These are phyloP conservation scores for Theocolax elegans DNA, from an alignment of 1,140 invertebrate genomes.

Conservation along the genomic window DNA sequence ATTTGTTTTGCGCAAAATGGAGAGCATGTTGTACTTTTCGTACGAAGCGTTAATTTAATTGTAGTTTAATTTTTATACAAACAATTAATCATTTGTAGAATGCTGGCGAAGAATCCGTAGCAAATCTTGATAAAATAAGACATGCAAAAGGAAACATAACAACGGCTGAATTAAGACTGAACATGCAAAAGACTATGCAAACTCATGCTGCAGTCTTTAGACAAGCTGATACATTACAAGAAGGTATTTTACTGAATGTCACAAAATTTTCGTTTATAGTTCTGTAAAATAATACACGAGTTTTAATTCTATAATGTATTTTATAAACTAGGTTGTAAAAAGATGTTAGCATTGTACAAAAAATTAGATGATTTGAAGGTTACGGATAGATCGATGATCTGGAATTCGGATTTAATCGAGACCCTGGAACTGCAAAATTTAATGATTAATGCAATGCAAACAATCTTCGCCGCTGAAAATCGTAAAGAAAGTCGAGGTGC, in stretches of 20 bases:
- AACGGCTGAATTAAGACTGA: constrained; percentile 90
- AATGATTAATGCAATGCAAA: constrained; percentile 92
- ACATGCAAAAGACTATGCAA: constrained; percentile 99
- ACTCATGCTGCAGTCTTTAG: constrained; percentile 97
- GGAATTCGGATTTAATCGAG: constrained; percentile 98
- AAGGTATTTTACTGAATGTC: constrained; percentile 72
- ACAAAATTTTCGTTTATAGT: too few species aligned
- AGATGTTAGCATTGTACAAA: constrained; percentile 75
- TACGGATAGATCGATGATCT: constrained; percentile 78
- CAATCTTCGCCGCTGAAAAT: constrained; percentile 90
- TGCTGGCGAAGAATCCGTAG: constrained; percentile 94
- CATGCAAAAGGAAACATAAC: constrained; percentile 83
- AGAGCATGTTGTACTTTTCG: too few species aligned
- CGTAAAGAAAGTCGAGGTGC: constrained; percentile 98
- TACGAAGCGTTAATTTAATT: too few species aligned
- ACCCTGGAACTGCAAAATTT: constrained; percentile 97
- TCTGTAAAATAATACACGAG: too few species aligned
- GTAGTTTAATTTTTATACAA: too few species aligned
- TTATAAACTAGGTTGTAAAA: constrained; percentile 67
- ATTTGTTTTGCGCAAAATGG: too few species aligned
- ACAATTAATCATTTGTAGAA: too few species aligned
- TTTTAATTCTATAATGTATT: too few species aligned
- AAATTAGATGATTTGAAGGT: constrained; percentile 77
- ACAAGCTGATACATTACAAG: constrained; percentile 84
- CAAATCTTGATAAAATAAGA: constrained; percentile 89